phyloP scores from a whole-genome alignment of 2,888 invertebrate genomes.

The Aporophyla nigra region DNA sequence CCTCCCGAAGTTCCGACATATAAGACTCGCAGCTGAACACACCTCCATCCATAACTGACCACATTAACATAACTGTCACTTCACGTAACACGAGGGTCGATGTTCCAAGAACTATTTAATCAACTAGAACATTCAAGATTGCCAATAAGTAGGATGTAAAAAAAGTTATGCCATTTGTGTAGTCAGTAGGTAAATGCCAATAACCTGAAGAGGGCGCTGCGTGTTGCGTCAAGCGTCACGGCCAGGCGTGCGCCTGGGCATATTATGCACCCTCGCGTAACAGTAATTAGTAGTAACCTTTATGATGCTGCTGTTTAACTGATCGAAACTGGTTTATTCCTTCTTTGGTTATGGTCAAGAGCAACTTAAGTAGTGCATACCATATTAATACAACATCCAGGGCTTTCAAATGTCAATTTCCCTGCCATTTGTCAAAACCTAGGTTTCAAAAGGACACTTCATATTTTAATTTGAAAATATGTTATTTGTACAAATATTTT shows the following conservation, averaged over 20 bases:
- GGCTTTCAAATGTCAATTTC: background rate
- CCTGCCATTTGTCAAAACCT: background rate
- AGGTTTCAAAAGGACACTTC: background rate
- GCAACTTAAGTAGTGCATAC: background rate
- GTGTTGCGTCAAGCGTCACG: slow-evolving; percentile 68
- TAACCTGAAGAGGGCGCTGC: slow-evolving; percentile 66
- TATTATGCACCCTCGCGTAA: slow-evolving; percentile 77
- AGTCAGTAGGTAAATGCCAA: slow-evolving; percentile 71
- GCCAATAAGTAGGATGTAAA: slow-evolving; percentile 47
- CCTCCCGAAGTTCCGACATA: slow-evolving; percentile 3
- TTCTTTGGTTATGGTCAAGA: slow-evolving; percentile 35
- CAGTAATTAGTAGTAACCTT: slow-evolving; percentile 75
- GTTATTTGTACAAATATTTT: background rate
- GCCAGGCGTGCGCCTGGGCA: slow-evolving; percentile 61
- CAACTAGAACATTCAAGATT: slow-evolving; percentile 36
- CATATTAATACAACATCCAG: background rate
- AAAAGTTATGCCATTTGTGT: slow-evolving; percentile 68
- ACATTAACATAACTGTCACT: slow-evolving; percentile 45
- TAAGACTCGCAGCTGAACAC: slow-evolving; percentile 32
- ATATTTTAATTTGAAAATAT: background rate
- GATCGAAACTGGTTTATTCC: slow-evolving; percentile 46
- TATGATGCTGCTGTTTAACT: slow-evolving; percentile 62
- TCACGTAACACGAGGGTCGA: background rate
- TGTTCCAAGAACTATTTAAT: slow-evolving; percentile 39
- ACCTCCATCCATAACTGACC: slow-evolving; percentile 3